A percentile compares a stretch with the other conserved stretches of the same genome.
These are phyloP conservation scores for Girardia tigrina DNA, from an alignment of 2,888 invertebrate species.

Conservation along the genomic window DNA sequence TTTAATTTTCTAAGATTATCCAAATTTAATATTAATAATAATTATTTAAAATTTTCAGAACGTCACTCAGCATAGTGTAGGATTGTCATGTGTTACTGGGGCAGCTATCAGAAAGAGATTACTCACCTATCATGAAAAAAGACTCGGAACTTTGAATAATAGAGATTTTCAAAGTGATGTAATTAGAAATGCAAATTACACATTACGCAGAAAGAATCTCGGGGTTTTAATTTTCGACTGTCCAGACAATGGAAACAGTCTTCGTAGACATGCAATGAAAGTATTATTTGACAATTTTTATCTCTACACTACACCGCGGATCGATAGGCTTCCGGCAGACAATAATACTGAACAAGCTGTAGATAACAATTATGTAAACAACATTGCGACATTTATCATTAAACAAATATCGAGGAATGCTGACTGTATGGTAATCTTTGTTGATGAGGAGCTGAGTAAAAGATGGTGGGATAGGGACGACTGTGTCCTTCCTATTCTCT, in stretches of 20 bases:
- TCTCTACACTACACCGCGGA: neutral
- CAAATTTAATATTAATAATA: too few species aligned
- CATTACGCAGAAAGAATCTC: neutral
- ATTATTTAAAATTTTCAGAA: neutral
- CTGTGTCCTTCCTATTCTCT: neutral
- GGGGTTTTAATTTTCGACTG: conserved; percentile 5
- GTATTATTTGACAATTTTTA: neutral
- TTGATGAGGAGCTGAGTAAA: neutral
- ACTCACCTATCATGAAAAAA: neutral
- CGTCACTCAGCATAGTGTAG: neutral
- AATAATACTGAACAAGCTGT: neutral
- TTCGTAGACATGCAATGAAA: neutral
- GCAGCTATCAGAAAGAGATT: neutral
- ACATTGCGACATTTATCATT: neutral
- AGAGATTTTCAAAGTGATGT: neutral
- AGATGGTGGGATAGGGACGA: neutral
- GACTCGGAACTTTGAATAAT: neutral
- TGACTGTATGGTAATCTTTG: neutral
- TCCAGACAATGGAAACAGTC: neutral
- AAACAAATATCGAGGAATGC: neutral
- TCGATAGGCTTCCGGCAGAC: neutral
- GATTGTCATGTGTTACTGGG: neutral
- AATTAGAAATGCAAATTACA: neutral
- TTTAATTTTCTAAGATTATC: too few species aligned
- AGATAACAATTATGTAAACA: too few species aligned